phyloP scores from a whole-genome alignment of 2,888 invertebrate genomes.

The Dugesia japonica region DNA sequence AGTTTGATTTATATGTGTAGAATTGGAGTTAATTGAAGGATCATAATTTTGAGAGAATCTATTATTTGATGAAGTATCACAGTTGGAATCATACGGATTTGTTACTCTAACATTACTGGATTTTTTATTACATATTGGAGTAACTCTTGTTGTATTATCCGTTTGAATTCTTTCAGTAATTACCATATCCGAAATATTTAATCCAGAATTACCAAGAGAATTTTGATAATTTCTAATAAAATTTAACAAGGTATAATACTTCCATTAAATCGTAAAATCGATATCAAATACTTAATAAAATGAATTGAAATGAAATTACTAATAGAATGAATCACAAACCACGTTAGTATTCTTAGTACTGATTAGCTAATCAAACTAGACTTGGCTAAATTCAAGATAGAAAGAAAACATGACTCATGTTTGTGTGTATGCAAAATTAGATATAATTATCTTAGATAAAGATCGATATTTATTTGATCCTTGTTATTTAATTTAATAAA shows the following conservation, averaged over 20 bases:
- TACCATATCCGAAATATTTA: constrained; percentile 15
- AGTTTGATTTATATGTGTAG: neutral
- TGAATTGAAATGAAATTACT: neutral
- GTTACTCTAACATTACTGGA: neutral
- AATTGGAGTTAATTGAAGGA: neutral
- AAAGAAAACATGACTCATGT: constrained; percentile 11
- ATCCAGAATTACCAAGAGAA: neutral
- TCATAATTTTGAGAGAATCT: constrained; percentile 13
- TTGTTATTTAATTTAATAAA: neutral
- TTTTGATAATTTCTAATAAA: neutral
- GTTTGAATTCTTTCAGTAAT: constrained; percentile 4
- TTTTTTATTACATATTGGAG: neutral
- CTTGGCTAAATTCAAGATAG: neutral
- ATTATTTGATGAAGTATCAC: neutral
- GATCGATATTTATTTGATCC: neutral
- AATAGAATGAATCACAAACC: constrained; percentile 5
- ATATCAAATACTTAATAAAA: neutral
- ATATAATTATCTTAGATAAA: neutral
- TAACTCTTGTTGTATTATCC: neutral
- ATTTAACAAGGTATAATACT: neutral
- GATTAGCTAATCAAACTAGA: constrained; percentile 11
- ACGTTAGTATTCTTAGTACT: constrained; percentile 2
- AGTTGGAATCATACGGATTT: constrained; percentile 5
- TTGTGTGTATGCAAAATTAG: neutral
- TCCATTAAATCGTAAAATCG: neutral